A percentile compares a stretch with the other conserved stretches of the same genome.
These are phyloP conservation scores for Meloidogyne exigua DNA, from an alignment of 1,140 invertebrate species.

Conservation along the genomic window DNA sequence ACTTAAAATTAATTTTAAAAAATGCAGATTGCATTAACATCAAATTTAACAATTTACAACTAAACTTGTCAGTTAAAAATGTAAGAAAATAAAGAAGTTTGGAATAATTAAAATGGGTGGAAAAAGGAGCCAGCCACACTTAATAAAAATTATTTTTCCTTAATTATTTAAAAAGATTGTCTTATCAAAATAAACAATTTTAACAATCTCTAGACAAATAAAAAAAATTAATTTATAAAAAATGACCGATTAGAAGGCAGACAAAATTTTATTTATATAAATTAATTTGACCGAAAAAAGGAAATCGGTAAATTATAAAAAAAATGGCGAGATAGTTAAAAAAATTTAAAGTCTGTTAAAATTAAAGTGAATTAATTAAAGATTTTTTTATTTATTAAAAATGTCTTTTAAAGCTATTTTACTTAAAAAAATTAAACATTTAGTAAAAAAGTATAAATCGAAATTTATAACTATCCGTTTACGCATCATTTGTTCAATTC, in stretches of 20 bases:
- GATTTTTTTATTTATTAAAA: neutral
- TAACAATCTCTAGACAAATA: neutral
- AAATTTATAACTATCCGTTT: too few relatives aligned
- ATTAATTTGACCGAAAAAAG: neutral
- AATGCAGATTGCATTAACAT: neutral
- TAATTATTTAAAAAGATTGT: neutral
- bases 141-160: neutral
- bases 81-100: neutral
- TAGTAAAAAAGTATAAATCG: too few relatives aligned
- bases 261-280: neutral
- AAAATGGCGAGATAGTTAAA: neutral
- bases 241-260: neutral
- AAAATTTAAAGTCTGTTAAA: neutral
- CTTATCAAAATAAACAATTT: conserved; percentile 1
- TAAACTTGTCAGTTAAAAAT: neutral
- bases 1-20: neutral
- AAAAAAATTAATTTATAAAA: conserved; percentile 2
- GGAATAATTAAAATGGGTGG: neutral
- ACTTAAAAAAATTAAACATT: too few relatives aligned
- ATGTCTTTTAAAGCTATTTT: too few relatives aligned
- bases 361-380: neutral
- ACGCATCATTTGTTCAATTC: neutral
- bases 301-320: neutral
- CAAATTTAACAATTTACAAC: neutral
- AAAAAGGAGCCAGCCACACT: neutral